A percentile compares a stretch with the other conserved stretches of the same genome.
These are phyloP conservation scores for Heteractis magnifica DNA, from an alignment of 92 coral and sea anemone genomes.

Conservation along the genomic window DNA sequence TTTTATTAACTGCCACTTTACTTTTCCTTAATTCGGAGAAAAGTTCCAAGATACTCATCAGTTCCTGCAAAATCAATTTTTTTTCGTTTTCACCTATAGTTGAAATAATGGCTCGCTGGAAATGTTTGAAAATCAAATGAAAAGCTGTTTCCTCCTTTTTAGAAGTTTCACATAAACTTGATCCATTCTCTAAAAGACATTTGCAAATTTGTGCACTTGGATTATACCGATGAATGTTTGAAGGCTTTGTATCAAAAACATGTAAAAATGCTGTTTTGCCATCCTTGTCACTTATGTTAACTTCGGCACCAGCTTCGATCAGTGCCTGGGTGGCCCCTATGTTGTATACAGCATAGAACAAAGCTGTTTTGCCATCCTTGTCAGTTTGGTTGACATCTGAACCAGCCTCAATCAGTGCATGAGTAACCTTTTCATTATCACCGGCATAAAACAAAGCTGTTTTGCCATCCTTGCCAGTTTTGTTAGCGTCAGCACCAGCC, in stretches of 20 bases:
- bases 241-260: background rate
- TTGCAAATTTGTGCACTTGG: background rate
- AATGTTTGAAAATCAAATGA: background rate
- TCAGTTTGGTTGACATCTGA: background rate
- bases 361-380: background rate
- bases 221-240: background rate
- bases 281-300: constrained; percentile 11
- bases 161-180: background rate
- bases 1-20: background rate
- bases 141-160: background rate
- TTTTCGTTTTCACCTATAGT: background rate
- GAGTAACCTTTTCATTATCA: no score
- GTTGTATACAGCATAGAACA: background rate
- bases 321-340: background rate
- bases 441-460: no score
- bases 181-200: background rate
- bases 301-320: background rate
- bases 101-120: background rate
- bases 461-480: no score
- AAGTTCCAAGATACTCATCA: background rate
- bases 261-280: constrained; percentile 20
- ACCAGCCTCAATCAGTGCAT: no score
- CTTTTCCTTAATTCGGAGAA: background rate
- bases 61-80: background rate
- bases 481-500: no score